Base-by-base conservation (phyloP, 2,113 vertebrate genomes). In the Toxostoma redivivum region DNA sequence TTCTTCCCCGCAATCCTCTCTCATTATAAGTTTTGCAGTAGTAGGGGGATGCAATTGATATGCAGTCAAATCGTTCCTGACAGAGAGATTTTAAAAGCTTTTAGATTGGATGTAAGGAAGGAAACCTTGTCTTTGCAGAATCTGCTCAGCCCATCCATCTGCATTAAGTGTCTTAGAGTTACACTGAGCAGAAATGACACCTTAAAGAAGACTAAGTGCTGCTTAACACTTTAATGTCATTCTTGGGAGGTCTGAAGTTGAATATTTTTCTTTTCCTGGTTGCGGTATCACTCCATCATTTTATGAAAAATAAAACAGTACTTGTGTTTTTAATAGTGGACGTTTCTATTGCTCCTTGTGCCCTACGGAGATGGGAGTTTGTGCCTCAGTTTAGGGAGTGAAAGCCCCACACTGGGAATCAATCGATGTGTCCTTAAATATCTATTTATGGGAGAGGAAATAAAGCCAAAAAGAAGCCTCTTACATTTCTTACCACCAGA, bases 1-100 rank as follows among this genome's bases (percentile, higher is more conserved):
- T 89, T 83, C 86, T 81, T 91, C 86, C 38, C 79, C 3, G 2
- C 40, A 69, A 95, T 94, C 53, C 90, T 94, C 94, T 74, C 90
- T 92, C 96, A 88, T 94, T 91, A 71, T 37, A 94, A 67, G 62
- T 70, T 86, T 94, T 83, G 66, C 69, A 76, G 88, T 86, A 77
- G 72, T 60, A 88, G 71, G 86, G 87, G 94, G 97, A 92, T 86
- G 92, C 94, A 97, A 98, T 95, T 98, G 97, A 98, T 98, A 97
- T 33, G 73, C 90, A 91, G 19, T 95, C 88, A 97, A 97, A 98
- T 98, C 95, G 66, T 67, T 97, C 91, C 92, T 98, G 98, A 98
- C 98, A 97, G 95, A 95, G 84, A 91, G 91, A 94, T 97, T 98
- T 98, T 97, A 95, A 98, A 98, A 98, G 98, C 98, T 98, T 98